These are phyloP conservation scores for Pseudomugil tenellus DNA, from an alignment of 2,797 vertebrate species.

Conservation along the genomic window DNA sequence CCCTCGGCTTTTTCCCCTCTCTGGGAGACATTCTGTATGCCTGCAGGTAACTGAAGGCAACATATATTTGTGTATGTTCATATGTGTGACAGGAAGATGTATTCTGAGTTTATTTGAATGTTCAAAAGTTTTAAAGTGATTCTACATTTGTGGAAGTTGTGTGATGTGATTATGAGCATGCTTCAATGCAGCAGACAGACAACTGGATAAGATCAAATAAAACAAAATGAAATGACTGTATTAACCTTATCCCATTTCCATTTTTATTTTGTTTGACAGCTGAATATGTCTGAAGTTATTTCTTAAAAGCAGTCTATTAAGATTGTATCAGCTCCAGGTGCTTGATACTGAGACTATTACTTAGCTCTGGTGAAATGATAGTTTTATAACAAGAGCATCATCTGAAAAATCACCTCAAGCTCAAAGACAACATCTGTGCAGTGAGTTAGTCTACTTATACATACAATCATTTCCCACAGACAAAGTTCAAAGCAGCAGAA, in stretches of 20 bases:
- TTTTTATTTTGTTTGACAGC: not conserved
- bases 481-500: not conserved
- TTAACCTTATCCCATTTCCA: not conserved
- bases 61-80: constrained; percentile 1
- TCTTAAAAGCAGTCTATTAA: not conserved
- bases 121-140: not conserved
- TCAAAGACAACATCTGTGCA: not conserved
- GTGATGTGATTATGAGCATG: not conserved
- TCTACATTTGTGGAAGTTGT: not conserved
- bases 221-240: not conserved
- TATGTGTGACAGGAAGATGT: constrained; percentile 6
- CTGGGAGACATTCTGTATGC: constrained; percentile 35
- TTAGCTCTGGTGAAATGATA: no score
- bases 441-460: not conserved
- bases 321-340: not conserved
- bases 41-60: constrained; percentile 42
- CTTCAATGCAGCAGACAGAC: no score
- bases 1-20: constrained; percentile 37
- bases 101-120: not conserved
- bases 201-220: not conserved
- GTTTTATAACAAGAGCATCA: no score
- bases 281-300: not conserved
- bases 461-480: not conserved
- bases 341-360: no score
- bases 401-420: no score